Evolutionary conservation across 2,888 invertebrate species (phyloP), one percentile per base, ranked within the genome.

Genomic region (Ichneumoninae sp.): DNA sequence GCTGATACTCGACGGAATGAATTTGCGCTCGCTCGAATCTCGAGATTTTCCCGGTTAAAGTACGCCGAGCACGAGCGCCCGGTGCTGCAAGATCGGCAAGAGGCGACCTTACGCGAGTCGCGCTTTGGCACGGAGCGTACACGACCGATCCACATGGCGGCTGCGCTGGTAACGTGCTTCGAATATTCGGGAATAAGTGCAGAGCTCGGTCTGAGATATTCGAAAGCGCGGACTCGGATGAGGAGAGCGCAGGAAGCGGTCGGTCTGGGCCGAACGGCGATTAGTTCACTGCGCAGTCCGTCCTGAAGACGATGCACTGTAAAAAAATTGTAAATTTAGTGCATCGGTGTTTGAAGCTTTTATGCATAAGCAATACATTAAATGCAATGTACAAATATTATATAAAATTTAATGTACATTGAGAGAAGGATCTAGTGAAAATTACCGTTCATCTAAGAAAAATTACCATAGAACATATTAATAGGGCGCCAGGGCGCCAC

Each of bases 231-330:
- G 30, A 47, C 26, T 44, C 13, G 30, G 30, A 19, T 7, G 22
- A n/a, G n/a, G 8, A 36, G 52, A 40, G 33, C 13, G 30, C 19
- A 50, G 40, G 50, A 57, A 84, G 57, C 54, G 54, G 19, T 52
- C 75, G 40, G 30, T 77, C 80, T 62, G 33, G 84, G 60, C 60
- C 62, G 52, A 76, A 71, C 78, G 82, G 47, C 82, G 71, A 84
- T 84, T 84, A 84, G 84, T 79, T 84, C 79, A 75, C 82, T 82
- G 82, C 82, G 75, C 71, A 76, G 75, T 72, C 60, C 65, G 84
- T 60, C 22, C 57, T 62, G 66, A 52, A 30, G 40, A 44, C 40
- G 2, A 52, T 62, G 66, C 33, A 26, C 26, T 26, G 26, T 26
- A 26, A 26, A 26, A 26, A 26, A 26, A 26, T 26, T 26, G 26